phyloP scores from a whole-genome alignment of 2,888 invertebrate species.

The Plemyria rubiginata region DNA sequence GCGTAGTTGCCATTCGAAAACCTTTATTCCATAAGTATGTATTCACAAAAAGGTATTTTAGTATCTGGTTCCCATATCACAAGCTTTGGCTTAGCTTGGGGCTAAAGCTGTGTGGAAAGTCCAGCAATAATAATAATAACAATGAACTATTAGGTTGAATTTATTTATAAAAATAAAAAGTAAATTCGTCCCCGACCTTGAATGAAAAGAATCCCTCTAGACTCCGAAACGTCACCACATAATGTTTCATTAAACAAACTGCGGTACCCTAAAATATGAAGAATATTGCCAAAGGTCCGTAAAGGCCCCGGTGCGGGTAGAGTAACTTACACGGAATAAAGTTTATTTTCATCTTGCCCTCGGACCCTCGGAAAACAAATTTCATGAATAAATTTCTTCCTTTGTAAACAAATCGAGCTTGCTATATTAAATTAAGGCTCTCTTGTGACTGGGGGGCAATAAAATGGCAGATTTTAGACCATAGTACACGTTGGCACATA shows the following conservation, averaged over 20 bases:
- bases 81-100: too few species aligned
- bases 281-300: slow-evolving; percentile 55
- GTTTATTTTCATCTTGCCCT: slow-evolving; percentile 69
- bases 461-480: slow-evolving; percentile 60
- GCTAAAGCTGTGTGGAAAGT: too few species aligned
- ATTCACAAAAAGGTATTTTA: too few species aligned
- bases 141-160: too few species aligned
- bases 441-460: slow-evolving; percentile 67
- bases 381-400: slow-evolving; percentile 84
- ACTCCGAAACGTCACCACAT: slow-evolving; percentile 5
- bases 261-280: slow-evolving; percentile 49
- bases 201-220: neutral
- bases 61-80: too few species aligned
- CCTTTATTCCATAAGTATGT: too few species aligned
- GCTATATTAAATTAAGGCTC: slow-evolving; percentile 79
- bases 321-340: slow-evolving; percentile 70
- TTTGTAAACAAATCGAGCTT: slow-evolving; percentile 83
- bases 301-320: slow-evolving; percentile 43
- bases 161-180: too few species aligned
- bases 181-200: neutral
- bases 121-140: too few species aligned
- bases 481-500: slow-evolving; percentile 41
- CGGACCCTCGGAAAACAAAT: slow-evolving; percentile 77
- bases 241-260: slow-evolving; percentile 19
- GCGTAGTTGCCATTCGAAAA: too few species aligned